A percentile compares a stretch with the other conserved stretches of the same genome.
phyloP scores from a whole-genome alignment of 2,888 invertebrate genomes.

The Sialis fuliginosa region DNA sequence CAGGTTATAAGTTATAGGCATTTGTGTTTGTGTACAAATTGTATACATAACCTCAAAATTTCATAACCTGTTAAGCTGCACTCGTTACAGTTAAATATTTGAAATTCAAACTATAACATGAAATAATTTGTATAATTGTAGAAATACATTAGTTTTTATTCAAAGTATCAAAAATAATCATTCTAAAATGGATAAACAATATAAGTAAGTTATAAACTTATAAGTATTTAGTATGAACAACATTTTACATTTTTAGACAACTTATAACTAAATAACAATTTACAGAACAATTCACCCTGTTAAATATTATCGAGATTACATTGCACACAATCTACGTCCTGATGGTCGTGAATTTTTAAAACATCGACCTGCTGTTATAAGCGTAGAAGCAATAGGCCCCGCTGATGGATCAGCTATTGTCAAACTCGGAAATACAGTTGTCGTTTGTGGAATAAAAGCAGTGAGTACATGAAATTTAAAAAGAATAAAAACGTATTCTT shows the following conservation, averaged over 20 bases:
- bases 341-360: slow-evolving; percentile 59
- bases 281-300: slow-evolving; percentile 53
- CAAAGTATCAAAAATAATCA: background rate
- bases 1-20: too few species aligned
- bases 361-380: slow-evolving; percentile 47
- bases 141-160: background rate
- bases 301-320: slow-evolving; percentile 58
- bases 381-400: slow-evolving; percentile 39
- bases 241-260: background rate
- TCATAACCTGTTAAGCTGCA: too few species aligned
- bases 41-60: too few species aligned
- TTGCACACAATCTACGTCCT: slow-evolving; percentile 50
- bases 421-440: slow-evolving; percentile 66
- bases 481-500: background rate
- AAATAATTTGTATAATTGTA: too few species aligned
- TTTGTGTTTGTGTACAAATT: too few species aligned
- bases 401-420: slow-evolving; percentile 62
- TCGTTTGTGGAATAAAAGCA: slow-evolving; percentile 73
- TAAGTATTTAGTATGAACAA: background rate
- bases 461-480: slow-evolving; percentile 28
- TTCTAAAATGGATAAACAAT: slow-evolving; percentile 19
- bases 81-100: too few species aligned
- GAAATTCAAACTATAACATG: too few species aligned
- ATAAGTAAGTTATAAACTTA: slow-evolving; percentile 16
- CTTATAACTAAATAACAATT: background rate